Conservation (phyloP, 2,797 vertebrate species). For the Halcyon chelicuti region DNA sequence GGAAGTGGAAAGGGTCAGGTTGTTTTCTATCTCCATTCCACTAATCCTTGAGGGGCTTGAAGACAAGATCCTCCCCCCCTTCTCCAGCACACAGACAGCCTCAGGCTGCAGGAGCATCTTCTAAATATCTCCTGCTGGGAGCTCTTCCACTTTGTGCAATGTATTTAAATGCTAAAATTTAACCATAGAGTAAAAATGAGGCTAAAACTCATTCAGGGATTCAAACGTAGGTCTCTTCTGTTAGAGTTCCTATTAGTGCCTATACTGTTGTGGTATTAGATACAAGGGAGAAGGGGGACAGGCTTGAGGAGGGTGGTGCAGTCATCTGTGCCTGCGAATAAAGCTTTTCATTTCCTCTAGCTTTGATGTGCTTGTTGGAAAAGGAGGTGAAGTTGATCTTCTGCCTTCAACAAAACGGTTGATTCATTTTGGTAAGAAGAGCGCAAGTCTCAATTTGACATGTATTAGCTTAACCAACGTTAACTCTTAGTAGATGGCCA, state of each 20-base stretch:
- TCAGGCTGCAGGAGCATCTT: background rate
- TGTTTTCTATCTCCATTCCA: background rate
- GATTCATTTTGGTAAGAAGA: background rate
- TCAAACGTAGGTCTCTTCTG: background rate
- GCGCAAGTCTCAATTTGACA: background rate
- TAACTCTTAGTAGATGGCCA: background rate
- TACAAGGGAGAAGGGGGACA: background rate
- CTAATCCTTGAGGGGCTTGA: background rate
- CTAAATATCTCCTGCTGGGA: background rate
- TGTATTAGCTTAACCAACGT: background rate
- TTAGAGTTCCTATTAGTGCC: background rate
- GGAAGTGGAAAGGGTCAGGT: background rate
- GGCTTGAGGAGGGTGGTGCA: background rate
- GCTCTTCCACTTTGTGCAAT: constrained; percentile 5
- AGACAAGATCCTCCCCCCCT: background rate
- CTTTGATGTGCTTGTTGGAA: background rate
- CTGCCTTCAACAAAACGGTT: background rate
- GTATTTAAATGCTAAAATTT: constrained; percentile 29
- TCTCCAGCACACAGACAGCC: background rate
- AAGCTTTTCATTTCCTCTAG: background rate
- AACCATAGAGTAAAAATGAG: constrained; percentile 24
- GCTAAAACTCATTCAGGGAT: constrained; percentile 2
- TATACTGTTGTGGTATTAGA: background rate
- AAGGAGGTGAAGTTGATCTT: background rate
- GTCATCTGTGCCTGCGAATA: background rate